Percentiles rank a stretch among this genome's conserved stretches.
These are phyloP conservation scores for Mus minutoides DNA, from an alignment of 2,797 vertebrate genomes.

Conservation along the genomic window DNA sequence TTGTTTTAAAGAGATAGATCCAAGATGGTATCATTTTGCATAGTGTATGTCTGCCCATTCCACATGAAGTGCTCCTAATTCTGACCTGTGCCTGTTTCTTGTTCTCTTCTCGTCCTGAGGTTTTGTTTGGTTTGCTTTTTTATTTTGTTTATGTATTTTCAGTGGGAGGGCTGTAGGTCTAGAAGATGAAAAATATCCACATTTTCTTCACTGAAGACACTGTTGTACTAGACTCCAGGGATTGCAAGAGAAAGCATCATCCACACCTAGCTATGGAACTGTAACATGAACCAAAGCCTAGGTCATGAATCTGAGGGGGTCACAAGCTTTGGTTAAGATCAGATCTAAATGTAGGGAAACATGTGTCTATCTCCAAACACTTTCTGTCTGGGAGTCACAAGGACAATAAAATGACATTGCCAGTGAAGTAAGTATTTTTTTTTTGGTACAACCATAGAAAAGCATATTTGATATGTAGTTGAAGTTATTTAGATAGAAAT, in stretches of 20 bases:
- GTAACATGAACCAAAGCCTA: not conserved
- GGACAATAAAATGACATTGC: not conserved
- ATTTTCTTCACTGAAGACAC: not conserved
- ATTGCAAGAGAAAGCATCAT: not conserved
- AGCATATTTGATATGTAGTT: not conserved
- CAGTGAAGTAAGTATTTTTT: not conserved
- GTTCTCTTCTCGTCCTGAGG: not conserved
- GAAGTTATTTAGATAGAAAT: not conserved
- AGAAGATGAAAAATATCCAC: not conserved
- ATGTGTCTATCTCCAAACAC: not conserved
- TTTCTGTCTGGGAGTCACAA: not conserved
- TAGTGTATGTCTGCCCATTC: not conserved
- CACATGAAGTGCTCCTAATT: not conserved
- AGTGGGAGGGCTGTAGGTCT: not conserved
- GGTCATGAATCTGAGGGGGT: not conserved
- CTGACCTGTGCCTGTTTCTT: not conserved
- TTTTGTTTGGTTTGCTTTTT: not conserved
- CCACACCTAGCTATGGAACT: not conserved
- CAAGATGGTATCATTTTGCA: not conserved
- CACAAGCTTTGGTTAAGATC: not conserved
- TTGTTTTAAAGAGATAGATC: conserved; percentile 24
- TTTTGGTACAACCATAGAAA: not conserved
- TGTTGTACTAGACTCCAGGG: not conserved
- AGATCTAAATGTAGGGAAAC: not conserved
- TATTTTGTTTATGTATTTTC: no score